phyloP scores from a whole-genome alignment of 1,140 invertebrate species.

The Bombus polaris region DNA sequence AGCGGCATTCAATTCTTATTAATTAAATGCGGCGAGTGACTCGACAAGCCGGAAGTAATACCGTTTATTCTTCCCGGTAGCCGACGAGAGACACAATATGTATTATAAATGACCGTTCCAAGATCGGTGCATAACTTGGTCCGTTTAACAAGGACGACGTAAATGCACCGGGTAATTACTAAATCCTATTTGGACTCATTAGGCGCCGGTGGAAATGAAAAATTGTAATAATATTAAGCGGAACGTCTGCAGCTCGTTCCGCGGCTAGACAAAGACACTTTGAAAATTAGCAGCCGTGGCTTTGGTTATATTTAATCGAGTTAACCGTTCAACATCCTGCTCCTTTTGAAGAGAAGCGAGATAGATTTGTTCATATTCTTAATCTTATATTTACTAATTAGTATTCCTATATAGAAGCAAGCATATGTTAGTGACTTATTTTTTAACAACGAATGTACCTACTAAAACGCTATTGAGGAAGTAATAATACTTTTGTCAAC shows the following conservation, averaged over 20 bases:
- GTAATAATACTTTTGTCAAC: too few species aligned
- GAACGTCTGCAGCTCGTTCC: background rate
- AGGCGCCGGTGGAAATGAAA: background rate
- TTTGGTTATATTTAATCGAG: background rate
- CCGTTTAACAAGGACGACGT: constrained; percentile 13
- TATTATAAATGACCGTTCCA: constrained; percentile 1
- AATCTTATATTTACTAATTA: background rate
- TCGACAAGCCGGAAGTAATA: constrained; percentile 40
- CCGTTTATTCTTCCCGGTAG: constrained; percentile 23
- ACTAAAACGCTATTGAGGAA: too few species aligned
- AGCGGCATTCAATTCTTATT: constrained; percentile 39
- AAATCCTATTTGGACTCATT: constrained; percentile 24
- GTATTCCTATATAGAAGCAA: background rate
- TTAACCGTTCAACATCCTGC: background rate
- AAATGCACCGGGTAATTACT: constrained; percentile 30
- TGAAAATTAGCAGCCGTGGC: background rate
- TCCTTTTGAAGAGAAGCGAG: background rate
- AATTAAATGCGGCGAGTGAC: constrained; percentile 47
- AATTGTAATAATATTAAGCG: constrained; percentile 26
- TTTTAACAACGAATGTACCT: too few species aligned
- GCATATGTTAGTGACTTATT: too few species aligned
- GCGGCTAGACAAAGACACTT: background rate
- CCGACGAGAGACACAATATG: constrained; percentile 7
- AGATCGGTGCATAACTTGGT: background rate
- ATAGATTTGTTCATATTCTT: background rate